Evolutionary conservation across 2,113 vertebrate genomes (phyloP), one percentile per base, ranked within the genome.

Genomic region (human): DNA sequence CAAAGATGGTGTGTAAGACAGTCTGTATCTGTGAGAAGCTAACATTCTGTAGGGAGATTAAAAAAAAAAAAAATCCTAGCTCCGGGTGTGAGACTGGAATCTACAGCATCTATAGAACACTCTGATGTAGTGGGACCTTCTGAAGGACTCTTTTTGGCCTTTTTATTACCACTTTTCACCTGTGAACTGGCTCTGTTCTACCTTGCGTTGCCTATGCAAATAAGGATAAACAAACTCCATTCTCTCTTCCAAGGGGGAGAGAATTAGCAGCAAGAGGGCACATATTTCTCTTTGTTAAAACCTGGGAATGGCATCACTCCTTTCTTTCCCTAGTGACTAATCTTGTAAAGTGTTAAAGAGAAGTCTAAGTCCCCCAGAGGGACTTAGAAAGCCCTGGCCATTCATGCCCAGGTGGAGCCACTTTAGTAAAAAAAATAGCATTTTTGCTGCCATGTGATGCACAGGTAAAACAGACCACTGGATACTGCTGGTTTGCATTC

Each of bases 401-500:
- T 55, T 30, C 43, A 45, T 61, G 64, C 30, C 38, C 17, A 22
- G 83, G 72, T 52, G 50, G 38, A n/a, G 50, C 8, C 8, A 25
- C 14, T 57, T 83, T 84, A 23, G 16, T 48, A 30, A 38, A 48
- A 72, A 72, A 93, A 43, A 35, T 10, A 48, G 4, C 27, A 20
- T 4, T 83, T 64, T 95, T 35, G 40, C 20, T 30, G 23, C 40
- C 57, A 16, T 43, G 30, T 61, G 25, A n/a, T 52, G 14, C 48
- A 35, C 9, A 79, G 45, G 61, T 30, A 7, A 12, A 48, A n/a
- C 30, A 32, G n/a, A 18, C 13, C 17, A 0, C 52, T 43, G 20
- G 23, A 27, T 40, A 30, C 4, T 40, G 3, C 0, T 32, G 45
- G 9, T 17, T 13, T 40, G 4, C 13, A 6, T 16, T 32, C 20